Percentiles rank a stretch among this genome's conserved stretches.
phyloP scores from a whole-genome alignment of 2,888 invertebrate species.

The Melitaea athalia region DNA sequence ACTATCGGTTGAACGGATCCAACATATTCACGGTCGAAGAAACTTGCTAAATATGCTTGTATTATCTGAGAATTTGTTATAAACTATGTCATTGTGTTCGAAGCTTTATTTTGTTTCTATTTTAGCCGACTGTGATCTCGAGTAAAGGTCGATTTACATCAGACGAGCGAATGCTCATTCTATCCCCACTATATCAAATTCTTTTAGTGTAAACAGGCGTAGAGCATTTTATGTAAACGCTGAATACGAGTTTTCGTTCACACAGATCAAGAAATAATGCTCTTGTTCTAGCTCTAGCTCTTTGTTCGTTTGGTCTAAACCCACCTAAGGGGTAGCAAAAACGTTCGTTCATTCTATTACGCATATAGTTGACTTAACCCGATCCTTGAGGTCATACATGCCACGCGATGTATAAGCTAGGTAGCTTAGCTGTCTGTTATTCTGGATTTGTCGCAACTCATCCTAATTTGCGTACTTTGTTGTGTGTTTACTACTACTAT shows the following conservation, averaged over 20 bases:
- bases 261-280: too few species aligned
- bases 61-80: constrained; percentile 37
- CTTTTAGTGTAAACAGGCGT: too few species aligned
- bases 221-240: too few species aligned
- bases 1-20: constrained; percentile 44
- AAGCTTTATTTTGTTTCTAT: constrained; percentile 32
- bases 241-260: too few species aligned
- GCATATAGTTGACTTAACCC: constrained; percentile 30
- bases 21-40: constrained; percentile 44
- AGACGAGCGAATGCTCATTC: too few species aligned
- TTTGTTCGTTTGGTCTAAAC: too few species aligned
- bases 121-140: constrained; percentile 27
- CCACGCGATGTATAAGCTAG: constrained; percentile 19
- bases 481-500: not conserved
- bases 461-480: not conserved
- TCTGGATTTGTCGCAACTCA: constrained; percentile 5
- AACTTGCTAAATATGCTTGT: constrained; percentile 47
- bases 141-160: too few species aligned
- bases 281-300: too few species aligned
- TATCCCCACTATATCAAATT: too few species aligned
- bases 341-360: constrained; percentile 28
- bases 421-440: constrained; percentile 12
- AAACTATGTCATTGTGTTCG: constrained; percentile 28
- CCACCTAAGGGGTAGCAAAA: constrained; percentile 5
- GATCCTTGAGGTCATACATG: constrained; percentile 9